Evolutionary conservation across 2,797 vertebrate genomes (phyloP), one percentile per base, ranked within the genome.

Genomic region (Sciaenops ocellatus): DNA sequence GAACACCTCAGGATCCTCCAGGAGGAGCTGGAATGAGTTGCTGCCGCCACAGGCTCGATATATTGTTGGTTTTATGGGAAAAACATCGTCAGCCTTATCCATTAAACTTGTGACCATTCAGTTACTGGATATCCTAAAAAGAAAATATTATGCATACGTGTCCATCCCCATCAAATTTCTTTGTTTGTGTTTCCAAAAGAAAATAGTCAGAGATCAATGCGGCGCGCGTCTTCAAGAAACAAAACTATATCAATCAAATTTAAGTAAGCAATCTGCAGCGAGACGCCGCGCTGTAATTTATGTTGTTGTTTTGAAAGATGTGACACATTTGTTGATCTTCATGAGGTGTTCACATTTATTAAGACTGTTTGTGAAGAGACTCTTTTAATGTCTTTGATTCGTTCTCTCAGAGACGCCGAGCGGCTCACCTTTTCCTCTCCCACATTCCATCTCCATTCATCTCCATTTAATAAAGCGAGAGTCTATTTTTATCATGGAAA

Each of bases 261-360:
- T 20, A 17, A 59, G 48, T 42, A 52, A 44, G 34, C 20, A 47
- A 28, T 44, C 22, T 56, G n/a, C 46, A 47, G 63, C 18, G 54
- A 69, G 47, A 22, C 12, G n/a, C 38, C 47, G n/a, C 12, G 22
- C 28, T 48, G 59, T 57, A 65, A 60, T 76, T 54, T 42, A 55
- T 71, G 56, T 30, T 80, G 65, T 57, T 68, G 73, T 70, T 83
- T 70, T 56, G 65, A 78, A 73, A 85, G 60, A 67, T 54, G 65
- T 24, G 54, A 71, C 44, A 54, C 67, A 41, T 73, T 72, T 68
- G 18, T 51, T 70, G 55, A 76, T 62, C 71, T 71, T 54, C 28
- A 72, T 11, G 22, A 64, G 41, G 24, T 9, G 16, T 55, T 68
- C 22, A 56, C n/a, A 62, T 72, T 69, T 65, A 61, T 78, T 63